phyloP scores from a whole-genome alignment of 2,113 vertebrate genomes.

The Etheostoma spectabile region DNA sequence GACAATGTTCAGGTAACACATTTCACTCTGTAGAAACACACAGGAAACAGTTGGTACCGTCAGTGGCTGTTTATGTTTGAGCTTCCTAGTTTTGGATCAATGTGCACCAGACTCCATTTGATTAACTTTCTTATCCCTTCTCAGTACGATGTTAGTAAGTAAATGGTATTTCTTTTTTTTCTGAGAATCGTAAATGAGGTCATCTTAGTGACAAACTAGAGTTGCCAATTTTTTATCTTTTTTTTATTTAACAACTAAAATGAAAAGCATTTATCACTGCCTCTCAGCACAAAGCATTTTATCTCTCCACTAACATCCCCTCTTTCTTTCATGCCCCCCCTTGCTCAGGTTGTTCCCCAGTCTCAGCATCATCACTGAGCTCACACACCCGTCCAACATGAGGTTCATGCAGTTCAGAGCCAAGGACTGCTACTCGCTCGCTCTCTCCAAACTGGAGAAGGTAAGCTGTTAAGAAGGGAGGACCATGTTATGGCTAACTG shows the following conservation, averaged over 20 bases:
- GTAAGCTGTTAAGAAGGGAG: conserved; percentile 75
- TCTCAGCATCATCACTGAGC: conserved; percentile 97
- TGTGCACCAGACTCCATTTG: background rate
- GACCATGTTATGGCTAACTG: background rate
- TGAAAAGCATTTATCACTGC: conserved; percentile 48
- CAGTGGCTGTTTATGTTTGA: background rate
- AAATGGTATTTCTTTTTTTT: background rate
- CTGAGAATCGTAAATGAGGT: conserved; percentile 2
- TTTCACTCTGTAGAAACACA: too few species aligned
- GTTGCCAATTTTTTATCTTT: conserved; percentile 3
- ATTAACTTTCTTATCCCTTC: conserved; percentile 9
- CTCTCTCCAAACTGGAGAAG: conserved; percentile 97
- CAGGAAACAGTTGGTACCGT: background rate
- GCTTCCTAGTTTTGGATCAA: background rate
- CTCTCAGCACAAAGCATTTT: background rate
- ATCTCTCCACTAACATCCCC: background rate
- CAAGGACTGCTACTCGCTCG: conserved; percentile 98
- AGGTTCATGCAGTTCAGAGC: conserved; percentile 99
- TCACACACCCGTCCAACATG: conserved; percentile 98
- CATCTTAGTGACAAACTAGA: conserved; percentile 13
- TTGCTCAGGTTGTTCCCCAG: conserved; percentile 92
- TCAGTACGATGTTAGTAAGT: background rate
- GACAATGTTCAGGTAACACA: conserved; percentile 93
- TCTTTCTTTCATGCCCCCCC: background rate
- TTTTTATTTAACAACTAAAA: conserved; percentile 44